Percentiles rank a stretch among this genome's conserved stretches.
phyloP scores from a whole-genome alignment of 2,113 vertebrate species.

The Oreotrochilus melanogaster region DNA sequence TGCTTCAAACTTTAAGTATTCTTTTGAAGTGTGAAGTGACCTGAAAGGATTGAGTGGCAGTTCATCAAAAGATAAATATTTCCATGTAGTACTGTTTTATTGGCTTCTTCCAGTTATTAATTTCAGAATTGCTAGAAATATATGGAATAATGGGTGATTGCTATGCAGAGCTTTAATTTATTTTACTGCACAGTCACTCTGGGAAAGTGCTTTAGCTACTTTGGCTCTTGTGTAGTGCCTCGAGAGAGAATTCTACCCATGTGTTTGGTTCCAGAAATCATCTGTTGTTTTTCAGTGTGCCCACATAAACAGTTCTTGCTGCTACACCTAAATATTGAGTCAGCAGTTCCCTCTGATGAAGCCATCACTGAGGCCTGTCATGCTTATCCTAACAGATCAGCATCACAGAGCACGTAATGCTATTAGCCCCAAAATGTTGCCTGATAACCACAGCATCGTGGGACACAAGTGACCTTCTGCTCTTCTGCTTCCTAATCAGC shows the following conservation, averaged over 20 bases:
- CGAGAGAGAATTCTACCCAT: not conserved
- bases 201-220: not conserved
- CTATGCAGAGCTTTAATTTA: not conserved
- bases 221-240: not conserved
- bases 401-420: not conserved
- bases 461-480: not conserved
- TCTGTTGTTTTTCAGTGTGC: constrained; percentile 29
- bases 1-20: not conserved
- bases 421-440: not conserved
- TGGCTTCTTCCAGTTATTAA: not conserved
- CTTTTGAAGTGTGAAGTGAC: constrained; percentile 8
- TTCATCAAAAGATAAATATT: constrained; percentile 30
- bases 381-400: constrained; percentile 16
- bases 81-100: not conserved
- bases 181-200: constrained; percentile 5
- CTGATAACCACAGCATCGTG: not conserved
- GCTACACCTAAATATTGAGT: not conserved
- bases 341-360: constrained; percentile 44
- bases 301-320: not conserved
- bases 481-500: not conserved
- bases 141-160: not conserved
- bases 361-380: not conserved
- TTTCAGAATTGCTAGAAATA: constrained; percentile 11
- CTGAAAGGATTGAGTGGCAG: not conserved
- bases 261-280: constrained; percentile 37